These are phyloP conservation scores for Leptinotarsa defecta DNA, from an alignment of 1,140 invertebrate genomes.

Conservation along the genomic window DNA sequence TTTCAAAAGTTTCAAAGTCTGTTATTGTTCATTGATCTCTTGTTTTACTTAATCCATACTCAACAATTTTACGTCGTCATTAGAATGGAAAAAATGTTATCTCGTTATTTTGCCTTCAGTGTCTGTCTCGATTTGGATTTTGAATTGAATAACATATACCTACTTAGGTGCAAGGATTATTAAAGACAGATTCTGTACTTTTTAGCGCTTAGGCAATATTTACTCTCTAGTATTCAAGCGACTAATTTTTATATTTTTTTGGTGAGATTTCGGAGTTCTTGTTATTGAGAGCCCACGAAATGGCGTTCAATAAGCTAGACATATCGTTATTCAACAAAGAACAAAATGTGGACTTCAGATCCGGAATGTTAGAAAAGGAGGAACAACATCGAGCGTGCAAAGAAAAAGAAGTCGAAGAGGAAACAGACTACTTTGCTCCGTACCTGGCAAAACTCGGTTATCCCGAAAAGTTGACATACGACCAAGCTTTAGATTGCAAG, in stretches of 20 bases:
- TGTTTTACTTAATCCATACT: too few relatives aligned
- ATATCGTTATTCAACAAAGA: constrained; percentile 62
- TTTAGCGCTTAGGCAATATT: too few relatives aligned
- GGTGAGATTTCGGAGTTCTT: constrained; percentile 53
- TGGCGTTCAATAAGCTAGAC: constrained; percentile 56
- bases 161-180: too few relatives aligned
- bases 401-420: constrained; percentile 50
- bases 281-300: constrained; percentile 56
- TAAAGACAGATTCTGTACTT: too few relatives aligned
- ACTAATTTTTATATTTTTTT: background rate
- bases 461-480: constrained; percentile 48
- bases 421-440: constrained; percentile 61
- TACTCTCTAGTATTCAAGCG: too few relatives aligned
- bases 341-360: constrained; percentile 60
- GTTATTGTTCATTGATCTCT: too few relatives aligned
- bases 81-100: too few relatives aligned
- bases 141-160: too few relatives aligned
- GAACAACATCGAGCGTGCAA: constrained; percentile 40
- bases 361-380: constrained; percentile 54
- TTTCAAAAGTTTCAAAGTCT: too few relatives aligned
- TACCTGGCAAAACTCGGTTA: constrained; percentile 62
- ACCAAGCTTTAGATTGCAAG: constrained; percentile 55
- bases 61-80: too few relatives aligned
- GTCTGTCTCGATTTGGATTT: too few relatives aligned
- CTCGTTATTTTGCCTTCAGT: too few relatives aligned